A percentile compares a stretch with the other conserved stretches of the same genome.
Conservation (phyloP, 1,140 invertebrate genomes). For the Gryllus bimaculatus region DNA sequence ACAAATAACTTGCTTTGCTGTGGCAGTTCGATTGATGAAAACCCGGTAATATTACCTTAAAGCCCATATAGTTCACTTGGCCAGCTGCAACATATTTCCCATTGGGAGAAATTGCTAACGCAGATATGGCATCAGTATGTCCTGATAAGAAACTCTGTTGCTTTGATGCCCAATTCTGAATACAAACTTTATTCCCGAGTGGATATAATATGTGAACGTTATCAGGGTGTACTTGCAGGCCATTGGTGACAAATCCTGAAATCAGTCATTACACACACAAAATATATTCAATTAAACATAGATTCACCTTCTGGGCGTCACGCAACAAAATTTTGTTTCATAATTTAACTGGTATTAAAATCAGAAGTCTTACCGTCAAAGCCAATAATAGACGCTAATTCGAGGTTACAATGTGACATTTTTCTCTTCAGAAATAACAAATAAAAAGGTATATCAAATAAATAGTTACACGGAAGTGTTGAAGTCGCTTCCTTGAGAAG, state of each 20-base stretch:
- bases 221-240: conserved; percentile 68
- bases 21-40: not conserved
- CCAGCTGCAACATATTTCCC: conserved; percentile 79
- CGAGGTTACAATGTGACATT: too few species aligned
- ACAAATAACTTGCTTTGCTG: not conserved
- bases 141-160: conserved; percentile 69
- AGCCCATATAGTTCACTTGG: conserved; percentile 81
- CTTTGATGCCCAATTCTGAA: conserved; percentile 61
- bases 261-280: not conserved
- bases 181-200: conserved; percentile 72
- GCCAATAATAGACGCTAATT: too few species aligned
- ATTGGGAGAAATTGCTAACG: conserved; percentile 63
- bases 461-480: too few species aligned
- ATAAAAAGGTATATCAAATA: too few species aligned
- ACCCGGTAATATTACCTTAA: conserved; percentile 48
- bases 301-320: too few species aligned
- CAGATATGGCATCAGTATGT: conserved; percentile 74
- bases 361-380: too few species aligned
- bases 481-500: too few species aligned
- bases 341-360: too few species aligned
- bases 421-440: too few species aligned
- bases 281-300: too few species aligned
- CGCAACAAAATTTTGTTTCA: too few species aligned
- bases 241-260: conserved; percentile 27
- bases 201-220: conserved; percentile 68